A percentile compares a stretch with the other conserved stretches of the same genome.
Conservation (phyloP, 2,797 vertebrate species). For the Babyrousa celebensis region DNA sequence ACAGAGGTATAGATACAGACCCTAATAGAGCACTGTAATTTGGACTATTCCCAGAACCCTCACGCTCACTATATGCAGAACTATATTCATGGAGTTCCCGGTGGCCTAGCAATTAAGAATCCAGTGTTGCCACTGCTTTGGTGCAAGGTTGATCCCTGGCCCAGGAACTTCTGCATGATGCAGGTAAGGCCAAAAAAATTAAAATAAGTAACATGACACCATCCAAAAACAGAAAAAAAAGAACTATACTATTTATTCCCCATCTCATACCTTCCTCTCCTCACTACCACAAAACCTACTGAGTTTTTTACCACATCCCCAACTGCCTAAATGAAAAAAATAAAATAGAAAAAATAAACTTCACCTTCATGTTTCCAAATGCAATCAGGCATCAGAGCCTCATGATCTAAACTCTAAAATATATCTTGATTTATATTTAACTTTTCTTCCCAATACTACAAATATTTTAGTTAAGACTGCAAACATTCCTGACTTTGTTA, state of each 20-base stretch:
- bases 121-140: no score
- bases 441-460: not conserved
- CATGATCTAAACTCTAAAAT: not conserved
- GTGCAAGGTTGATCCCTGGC: no score
- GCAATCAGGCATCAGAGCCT: not conserved
- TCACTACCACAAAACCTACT: not conserved
- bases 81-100: no score
- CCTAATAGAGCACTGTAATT: not conserved
- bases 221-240: no score
- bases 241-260: not conserved
- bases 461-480: not conserved
- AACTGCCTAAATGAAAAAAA: not conserved
- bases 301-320: not conserved
- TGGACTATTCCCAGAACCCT: not conserved
- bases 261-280: no score
- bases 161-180: no score
- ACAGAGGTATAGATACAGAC: not conserved
- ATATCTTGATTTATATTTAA: not conserved
- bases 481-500: conserved; percentile 5
- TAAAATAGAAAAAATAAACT: not conserved
- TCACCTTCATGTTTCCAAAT: not conserved
- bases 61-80: not conserved
- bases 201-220: no score
- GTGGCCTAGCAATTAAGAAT: no score
- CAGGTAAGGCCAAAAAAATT: no score